Base-by-base conservation (phyloP, 2,797 vertebrate genomes). In the Karalla daura region DNA sequence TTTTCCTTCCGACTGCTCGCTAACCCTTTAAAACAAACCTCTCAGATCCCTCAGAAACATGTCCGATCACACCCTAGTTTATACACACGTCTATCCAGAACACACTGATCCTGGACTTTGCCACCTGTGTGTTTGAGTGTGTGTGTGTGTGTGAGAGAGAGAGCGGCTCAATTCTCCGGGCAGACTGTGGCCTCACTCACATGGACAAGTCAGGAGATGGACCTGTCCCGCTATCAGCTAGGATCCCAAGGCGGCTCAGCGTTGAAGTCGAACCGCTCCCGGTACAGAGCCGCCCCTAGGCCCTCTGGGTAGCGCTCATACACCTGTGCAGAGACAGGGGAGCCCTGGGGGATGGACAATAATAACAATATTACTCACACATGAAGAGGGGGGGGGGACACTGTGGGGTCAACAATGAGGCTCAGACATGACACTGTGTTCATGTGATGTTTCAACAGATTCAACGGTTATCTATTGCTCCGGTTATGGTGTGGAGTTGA, bases 161-260 rank as follows among this genome's bases (percentile, higher is more conserved):
- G n/a, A n/a, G n/a, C n/a, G n/a, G n/a, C n/a, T n/a, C n/a, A n/a
- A n/a, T n/a, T n/a, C n/a, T n/a, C n/a, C n/a, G n/a, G n/a, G n/a
- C n/a, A n/a, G n/a, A n/a, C n/a, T n/a, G n/a, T n/a, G 17, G 10
- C 30, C 60, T 44, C 41, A 93, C 98, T 98, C 90, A 99, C 98
- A 99, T 98, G 97, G 97, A 98, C 96, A 96, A 98, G 96, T 96
- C 95, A 95, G 97, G 97, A 98, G 97, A 98, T 96, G 97, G 97
- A 96, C 94, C 93, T 95, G 96, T 96, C 95, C 98, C 96, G 91
- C 96, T 98, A 99, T 99, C 98, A 99, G 97, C 98, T 99, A 96
- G 98, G 98, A 95, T 99, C 97, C 98, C 98, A 99, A 97, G 98
- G 98, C 82, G 98, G 98, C 98, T 99, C 98, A 83, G 98, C 97